Percentiles rank a stretch among this genome's conserved stretches.
phyloP scores from a whole-genome alignment of 2,113 vertebrate genomes.

The Chiloscyllium plagiosum region DNA sequence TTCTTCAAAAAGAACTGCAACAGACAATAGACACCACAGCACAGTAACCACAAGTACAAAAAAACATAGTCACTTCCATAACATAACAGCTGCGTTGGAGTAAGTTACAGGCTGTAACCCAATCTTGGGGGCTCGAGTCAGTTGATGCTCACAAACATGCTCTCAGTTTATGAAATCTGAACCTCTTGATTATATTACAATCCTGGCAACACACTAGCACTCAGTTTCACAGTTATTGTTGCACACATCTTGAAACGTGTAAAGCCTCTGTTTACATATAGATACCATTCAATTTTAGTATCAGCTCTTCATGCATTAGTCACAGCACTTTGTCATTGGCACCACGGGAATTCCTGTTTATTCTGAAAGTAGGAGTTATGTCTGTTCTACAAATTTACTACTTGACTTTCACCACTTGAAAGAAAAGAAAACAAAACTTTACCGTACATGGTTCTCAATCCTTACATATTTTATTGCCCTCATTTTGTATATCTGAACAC shows the following conservation, averaged over 20 bases:
- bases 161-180: slow-evolving; percentile 33
- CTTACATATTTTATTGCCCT: neutral
- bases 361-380: slow-evolving; percentile 1
- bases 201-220: slow-evolving; percentile 19
- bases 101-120: slow-evolving; percentile 31
- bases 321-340: slow-evolving; percentile 26
- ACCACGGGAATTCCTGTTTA: neutral
- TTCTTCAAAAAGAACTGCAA: neutral
- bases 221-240: slow-evolving; percentile 23
- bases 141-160: slow-evolving; percentile 34
- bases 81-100: slow-evolving; percentile 29
- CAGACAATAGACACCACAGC: slow-evolving; percentile 7
- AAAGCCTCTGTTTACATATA: slow-evolving; percentile 36
- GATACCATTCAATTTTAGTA: slow-evolving; percentile 36
- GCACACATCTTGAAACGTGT: slow-evolving; percentile 32
- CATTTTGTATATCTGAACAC: neutral
- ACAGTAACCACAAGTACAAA: neutral
- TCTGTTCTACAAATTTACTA: slow-evolving; percentile 12
- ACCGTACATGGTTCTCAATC: neutral
- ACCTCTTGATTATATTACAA: slow-evolving; percentile 37
- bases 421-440: neutral
- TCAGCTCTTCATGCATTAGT: slow-evolving; percentile 22
- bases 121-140: slow-evolving; percentile 17
- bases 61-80: neutral
- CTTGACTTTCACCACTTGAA: neutral